phyloP scores from a whole-genome alignment of 1,140 invertebrate genomes.

The Cepaea nemoralis region DNA sequence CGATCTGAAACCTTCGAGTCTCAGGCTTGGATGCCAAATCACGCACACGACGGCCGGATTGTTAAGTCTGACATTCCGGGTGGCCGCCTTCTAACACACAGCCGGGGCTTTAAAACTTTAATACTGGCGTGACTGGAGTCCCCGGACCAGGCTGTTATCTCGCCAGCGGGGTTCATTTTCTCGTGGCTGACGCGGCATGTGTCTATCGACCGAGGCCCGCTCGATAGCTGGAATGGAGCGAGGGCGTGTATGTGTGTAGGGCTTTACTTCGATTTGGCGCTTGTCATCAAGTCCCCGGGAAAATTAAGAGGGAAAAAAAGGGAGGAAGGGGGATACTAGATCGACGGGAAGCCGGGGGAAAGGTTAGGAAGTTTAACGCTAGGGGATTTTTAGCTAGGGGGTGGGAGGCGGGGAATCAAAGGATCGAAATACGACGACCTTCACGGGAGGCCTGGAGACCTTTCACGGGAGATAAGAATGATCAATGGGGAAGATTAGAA shows the following conservation, averaged over 20 bases:
- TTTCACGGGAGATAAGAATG: background rate
- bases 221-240: background rate
- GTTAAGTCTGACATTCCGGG: slow-evolving; percentile 27
- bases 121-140: slow-evolving; percentile 28
- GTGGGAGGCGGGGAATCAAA: background rate
- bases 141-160: slow-evolving; percentile 30
- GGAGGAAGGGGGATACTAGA: background rate
- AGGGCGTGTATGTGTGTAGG: background rate
- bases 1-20: background rate
- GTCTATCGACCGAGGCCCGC: slow-evolving; percentile 8
- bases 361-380: background rate
- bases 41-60: slow-evolving; percentile 21
- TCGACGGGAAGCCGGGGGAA: slow-evolving; percentile 5
- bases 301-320: background rate
- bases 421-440: background rate
- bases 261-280: background rate
- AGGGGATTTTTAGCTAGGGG: background rate
- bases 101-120: slow-evolving; percentile 31
- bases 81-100: slow-evolving; percentile 28
- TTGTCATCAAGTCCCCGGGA: no score
- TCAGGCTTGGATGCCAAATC: slow-evolving; percentile 18
- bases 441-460: background rate
- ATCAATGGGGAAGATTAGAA: slow-evolving; percentile 3
- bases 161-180: slow-evolving; percentile 28
- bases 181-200: background rate